Conservation (phyloP, 2,797 vertebrate genomes). For the Calcarius lapponicus region DNA sequence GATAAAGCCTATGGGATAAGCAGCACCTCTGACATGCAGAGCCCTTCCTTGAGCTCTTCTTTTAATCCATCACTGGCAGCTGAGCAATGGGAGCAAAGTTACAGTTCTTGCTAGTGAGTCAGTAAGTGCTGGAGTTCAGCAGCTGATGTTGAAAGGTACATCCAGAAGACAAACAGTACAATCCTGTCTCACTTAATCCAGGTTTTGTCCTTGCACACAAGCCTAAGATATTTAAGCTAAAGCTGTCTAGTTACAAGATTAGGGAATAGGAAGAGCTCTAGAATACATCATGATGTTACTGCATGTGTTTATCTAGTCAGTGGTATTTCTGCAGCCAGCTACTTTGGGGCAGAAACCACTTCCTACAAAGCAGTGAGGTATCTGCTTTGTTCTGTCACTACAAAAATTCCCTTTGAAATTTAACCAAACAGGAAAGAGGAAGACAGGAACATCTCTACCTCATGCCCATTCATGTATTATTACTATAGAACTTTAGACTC, state of each 20-base stretch:
- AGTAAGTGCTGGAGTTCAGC: neutral
- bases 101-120: neutral
- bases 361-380: neutral
- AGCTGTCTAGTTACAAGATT: neutral
- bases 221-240: neutral
- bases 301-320: neutral
- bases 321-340: neutral
- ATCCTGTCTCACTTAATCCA: neutral
- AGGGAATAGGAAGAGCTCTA: neutral
- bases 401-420: neutral
- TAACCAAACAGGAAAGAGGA: neutral
- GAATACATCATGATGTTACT: neutral
- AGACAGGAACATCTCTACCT: neutral
- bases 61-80: neutral
- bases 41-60: neutral
- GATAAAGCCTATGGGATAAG: neutral
- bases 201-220: neutral
- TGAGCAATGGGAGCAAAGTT: neutral
- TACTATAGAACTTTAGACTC: neutral
- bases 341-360: neutral
- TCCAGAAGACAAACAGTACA: neutral
- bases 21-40: neutral
- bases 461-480: neutral
- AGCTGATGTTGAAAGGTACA: neutral
- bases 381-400: neutral